Conservation (phyloP, 1,140 invertebrate species). For the Penaeus chinensis region DNA sequence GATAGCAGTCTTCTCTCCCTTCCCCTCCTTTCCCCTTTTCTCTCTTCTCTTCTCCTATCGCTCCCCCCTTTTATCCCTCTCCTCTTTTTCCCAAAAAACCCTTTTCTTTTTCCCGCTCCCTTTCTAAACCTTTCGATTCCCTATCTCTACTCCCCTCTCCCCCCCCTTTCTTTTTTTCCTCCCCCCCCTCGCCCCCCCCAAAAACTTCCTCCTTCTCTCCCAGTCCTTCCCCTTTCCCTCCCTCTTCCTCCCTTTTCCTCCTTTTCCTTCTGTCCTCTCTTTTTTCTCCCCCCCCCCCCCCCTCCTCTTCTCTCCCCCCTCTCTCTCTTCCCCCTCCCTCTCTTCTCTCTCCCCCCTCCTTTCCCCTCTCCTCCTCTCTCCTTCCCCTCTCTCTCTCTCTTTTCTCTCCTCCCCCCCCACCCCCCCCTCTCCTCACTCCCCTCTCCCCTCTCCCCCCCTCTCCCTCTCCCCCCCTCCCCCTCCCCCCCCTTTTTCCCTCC, state of each 20-base stretch:
- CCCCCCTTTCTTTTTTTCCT: background rate
- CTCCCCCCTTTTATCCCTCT: no score
- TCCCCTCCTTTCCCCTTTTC: background rate
- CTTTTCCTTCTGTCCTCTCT: background rate
- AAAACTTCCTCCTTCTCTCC: background rate
- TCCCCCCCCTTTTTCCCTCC: background rate
- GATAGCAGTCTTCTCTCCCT: background rate
- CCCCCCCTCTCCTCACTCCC: background rate
- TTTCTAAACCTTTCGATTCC: background rate
- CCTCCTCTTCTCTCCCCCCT: background rate
- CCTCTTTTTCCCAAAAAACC: background rate
- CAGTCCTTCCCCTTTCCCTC: no score
- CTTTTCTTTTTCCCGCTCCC: background rate
- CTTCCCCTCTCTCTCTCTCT: background rate
- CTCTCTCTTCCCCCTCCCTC: background rate
- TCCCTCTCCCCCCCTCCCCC: background rate
- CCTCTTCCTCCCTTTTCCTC: no score
- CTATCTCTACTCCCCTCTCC: background rate
- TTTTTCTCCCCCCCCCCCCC: no score
- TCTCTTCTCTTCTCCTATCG: background rate
- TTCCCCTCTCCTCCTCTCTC: background rate
- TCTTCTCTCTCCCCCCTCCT: background rate
- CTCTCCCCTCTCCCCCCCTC: no score
- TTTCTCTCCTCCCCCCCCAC: no score
- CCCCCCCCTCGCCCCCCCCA: no score